Base-by-base conservation (phyloP, 2,113 vertebrate species). In the Ochotona curzoniae region DNA sequence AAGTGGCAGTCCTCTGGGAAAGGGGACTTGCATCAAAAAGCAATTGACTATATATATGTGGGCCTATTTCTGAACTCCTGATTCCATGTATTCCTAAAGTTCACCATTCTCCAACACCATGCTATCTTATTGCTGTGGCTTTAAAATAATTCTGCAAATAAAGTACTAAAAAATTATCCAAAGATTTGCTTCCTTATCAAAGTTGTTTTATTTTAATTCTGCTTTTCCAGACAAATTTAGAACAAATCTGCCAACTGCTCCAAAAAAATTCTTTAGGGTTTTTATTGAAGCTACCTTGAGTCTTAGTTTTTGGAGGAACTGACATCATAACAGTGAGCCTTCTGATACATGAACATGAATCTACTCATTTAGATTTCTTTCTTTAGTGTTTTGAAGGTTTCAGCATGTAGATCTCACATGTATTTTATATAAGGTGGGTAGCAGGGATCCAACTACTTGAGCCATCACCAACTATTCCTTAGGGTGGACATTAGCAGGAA, bases 101-200 rank as follows among this genome's bases (percentile, higher is more conserved):
- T 80, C 69, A 89, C 18, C 12, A 83, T 91, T 92, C 47, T 70
- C 54, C 38, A 95, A 63, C 83, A 87, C 17, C 8, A 66, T 6
- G 66, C 28, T 49, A 73, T 74, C 57, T 85, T 93, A 88, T 35
- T 82, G 44, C 20, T 66, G 3, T 17, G 71, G 57, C 26, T 79
- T 93, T 76, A 70, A 94, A 93, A 89, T 82, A 88, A 83, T 75
- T 32, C n/a, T 85, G 5, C 20, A 94, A 91, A 79, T 89, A 32
- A 88, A 28, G 66, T 30, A 69, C 35, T 32, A 17, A 44, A 78
- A 49, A 93, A n/a, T 57, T 64, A 92, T 69, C 54, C 67, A 81
- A 95, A 90, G 69, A 87, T 93, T 23, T 66, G 85, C 10, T 69
- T 86, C 54, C 67, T 80, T 84, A 87, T 90, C 70, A 91, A 93